Conservation (phyloP, 2,797 vertebrate genomes). For the Smutsia gigantea region DNA sequence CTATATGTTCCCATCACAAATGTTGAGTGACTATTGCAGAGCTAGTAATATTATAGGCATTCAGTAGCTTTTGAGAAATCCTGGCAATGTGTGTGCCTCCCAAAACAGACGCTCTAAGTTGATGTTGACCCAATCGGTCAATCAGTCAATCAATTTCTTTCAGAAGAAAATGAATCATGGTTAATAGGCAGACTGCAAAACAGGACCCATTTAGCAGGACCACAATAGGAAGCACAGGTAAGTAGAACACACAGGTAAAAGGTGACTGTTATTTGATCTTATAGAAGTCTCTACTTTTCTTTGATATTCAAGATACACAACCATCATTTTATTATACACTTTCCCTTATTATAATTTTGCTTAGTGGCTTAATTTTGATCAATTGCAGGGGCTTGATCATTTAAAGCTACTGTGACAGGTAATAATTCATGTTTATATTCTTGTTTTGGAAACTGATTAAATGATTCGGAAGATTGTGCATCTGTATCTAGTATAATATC, state of each 20-base stretch:
- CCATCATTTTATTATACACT: conserved; percentile 28
- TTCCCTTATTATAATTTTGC: conserved; percentile 43
- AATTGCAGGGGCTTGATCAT: conserved; percentile 51
- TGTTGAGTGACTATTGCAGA: not conserved
- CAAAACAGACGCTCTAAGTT: not conserved
- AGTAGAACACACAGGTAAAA: not conserved
- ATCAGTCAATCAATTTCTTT: not conserved
- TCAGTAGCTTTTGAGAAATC: not conserved
- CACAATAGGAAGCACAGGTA: not conserved
- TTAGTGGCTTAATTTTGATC: conserved; percentile 67
- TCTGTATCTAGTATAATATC: conserved; percentile 37
- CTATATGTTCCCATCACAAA: not conserved
- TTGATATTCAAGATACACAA: not conserved
- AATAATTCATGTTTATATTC: conserved; percentile 50
- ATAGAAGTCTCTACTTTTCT: not conserved
- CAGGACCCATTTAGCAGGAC: not conserved
- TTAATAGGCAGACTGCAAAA: not conserved
- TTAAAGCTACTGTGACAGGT: conserved; percentile 64
- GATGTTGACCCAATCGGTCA: not conserved
- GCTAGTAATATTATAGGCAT: not conserved
- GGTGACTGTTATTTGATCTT: not conserved
- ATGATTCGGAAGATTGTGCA: conserved; percentile 37
- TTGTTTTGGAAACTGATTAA: conserved; percentile 59
- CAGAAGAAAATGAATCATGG: conserved; percentile 1
- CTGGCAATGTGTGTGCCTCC: not conserved